These are phyloP conservation scores for Coranthus polyacanthus DNA, from an alignment of 2,797 vertebrate species.

Conservation along the genomic window DNA sequence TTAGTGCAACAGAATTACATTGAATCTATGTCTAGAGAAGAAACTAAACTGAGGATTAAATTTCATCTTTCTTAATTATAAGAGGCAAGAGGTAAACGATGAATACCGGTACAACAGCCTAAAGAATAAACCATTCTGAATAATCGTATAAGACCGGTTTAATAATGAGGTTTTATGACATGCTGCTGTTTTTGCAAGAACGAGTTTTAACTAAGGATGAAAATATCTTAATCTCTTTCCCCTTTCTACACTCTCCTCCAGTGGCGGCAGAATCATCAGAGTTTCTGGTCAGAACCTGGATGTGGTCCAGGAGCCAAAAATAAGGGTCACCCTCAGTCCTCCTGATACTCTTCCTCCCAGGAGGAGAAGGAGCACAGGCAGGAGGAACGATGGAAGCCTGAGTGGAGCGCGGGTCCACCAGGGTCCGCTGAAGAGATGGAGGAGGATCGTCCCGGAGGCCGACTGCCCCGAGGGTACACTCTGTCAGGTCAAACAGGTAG, in stretches of 20 bases:
- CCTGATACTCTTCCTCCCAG: constrained; percentile 77
- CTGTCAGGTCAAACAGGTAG: constrained; percentile 87
- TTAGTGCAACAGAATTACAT: too few relatives aligned
- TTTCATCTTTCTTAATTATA: too few relatives aligned
- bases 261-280: constrained; percentile 92
- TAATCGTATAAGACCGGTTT: too few relatives aligned
- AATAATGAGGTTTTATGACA: too few relatives aligned
- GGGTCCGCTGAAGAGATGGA: constrained; percentile 77
- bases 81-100: too few relatives aligned
- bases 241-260: constrained; percentile 59
- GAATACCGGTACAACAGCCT: too few relatives aligned
- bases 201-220: too few relatives aligned
- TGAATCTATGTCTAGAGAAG: too few relatives aligned
- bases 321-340: constrained; percentile 90
- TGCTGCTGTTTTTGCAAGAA: too few relatives aligned
- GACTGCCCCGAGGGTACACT: constrained; percentile 84
- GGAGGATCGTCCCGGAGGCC: constrained; percentile 87
- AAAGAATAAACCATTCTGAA: too few relatives aligned
- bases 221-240: too few relatives aligned
- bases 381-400: constrained; percentile 26
- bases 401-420: constrained; percentile 30
- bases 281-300: constrained; percentile 94
- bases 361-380: constrained; percentile 60
- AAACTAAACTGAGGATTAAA: too few relatives aligned
- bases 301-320: constrained; percentile 94